Conservation (phyloP, 2,797 vertebrate species). For the Leptoclinus maculatus region DNA sequence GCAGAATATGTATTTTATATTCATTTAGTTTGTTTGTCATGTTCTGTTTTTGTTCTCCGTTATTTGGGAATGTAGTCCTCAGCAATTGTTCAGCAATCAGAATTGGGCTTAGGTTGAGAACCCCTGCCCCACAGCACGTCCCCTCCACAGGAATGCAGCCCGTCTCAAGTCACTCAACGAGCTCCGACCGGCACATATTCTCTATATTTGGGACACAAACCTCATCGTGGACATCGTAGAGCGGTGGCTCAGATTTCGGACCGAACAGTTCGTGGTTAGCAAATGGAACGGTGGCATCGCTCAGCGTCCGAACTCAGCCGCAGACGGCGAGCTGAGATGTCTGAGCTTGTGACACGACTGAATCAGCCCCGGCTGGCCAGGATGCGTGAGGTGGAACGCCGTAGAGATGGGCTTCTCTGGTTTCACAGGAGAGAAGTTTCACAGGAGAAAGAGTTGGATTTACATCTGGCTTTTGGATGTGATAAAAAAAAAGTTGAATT, state of each 20-base stretch:
- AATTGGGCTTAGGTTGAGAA: background rate
- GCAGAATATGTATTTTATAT: background rate
- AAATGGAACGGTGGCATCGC: constrained; percentile 65
- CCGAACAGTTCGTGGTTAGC: constrained; percentile 47
- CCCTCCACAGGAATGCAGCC: constrained; percentile 1
- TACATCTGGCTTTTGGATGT: background rate
- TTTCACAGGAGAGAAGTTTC: background rate
- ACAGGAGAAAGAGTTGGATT: background rate
- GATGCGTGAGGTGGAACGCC: constrained; percentile 18
- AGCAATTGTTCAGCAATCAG: no score
- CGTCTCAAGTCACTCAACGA: constrained; percentile 37
- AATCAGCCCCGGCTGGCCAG: constrained; percentile 30
- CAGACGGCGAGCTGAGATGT: constrained; percentile 34
- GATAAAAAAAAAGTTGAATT: background rate
- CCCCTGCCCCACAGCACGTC: background rate
- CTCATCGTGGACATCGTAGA: constrained; percentile 49
- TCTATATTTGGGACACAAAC: constrained; percentile 62
- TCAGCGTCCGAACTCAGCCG: constrained; percentile 41
- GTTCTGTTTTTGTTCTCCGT: background rate
- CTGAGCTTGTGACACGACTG: constrained; percentile 59
- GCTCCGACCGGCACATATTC: constrained; percentile 38
- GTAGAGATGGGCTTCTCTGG: background rate
- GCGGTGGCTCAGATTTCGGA: constrained; percentile 45
- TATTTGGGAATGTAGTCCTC: background rate
- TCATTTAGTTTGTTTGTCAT: background rate